These are phyloP conservation scores for Phoxinus dragarum DNA, from an alignment of 2,797 vertebrate species.

Conservation along the genomic window DNA sequence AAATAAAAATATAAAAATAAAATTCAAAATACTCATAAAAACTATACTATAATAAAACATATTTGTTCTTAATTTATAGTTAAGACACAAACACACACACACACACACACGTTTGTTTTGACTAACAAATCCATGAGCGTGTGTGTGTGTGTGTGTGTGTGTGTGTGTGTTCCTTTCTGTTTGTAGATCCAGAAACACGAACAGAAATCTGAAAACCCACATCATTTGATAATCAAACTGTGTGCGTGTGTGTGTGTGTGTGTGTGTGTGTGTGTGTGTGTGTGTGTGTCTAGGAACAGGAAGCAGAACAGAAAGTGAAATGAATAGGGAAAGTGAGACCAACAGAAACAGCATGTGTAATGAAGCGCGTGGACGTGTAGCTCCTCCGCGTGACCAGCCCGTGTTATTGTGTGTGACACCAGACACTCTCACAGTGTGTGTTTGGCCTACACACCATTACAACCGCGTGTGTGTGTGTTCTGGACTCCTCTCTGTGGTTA, in stretches of 20 bases:
- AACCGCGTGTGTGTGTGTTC: too few relatives aligned
- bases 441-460: not conserved
- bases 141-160: constrained; percentile 1
- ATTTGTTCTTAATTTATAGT: too few relatives aligned
- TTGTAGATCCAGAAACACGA: not conserved
- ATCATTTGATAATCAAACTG: constrained; percentile 31
- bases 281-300: not conserved
- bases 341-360: not conserved
- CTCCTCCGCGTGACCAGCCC: not conserved
- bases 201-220: constrained; percentile 8
- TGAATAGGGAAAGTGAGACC: not conserved
- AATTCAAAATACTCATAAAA: not conserved
- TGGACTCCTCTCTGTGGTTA: not conserved
- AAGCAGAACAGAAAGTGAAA: not conserved
- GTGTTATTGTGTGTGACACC: not conserved
- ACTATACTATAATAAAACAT: not conserved
- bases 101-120: not conserved
- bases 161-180: not conserved
- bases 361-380: not conserved
- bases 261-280: not conserved
- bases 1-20: too few relatives aligned
- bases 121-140: constrained; percentile 22
- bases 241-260: too few relatives aligned
- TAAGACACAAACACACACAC: too few relatives aligned
- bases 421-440: not conserved